A percentile compares a stretch with the other conserved stretches of the same genome.
Evolutionary conservation across 1,140 invertebrate genomes (phyloP).

Genomic region (Lepidurus couesii): DNA sequence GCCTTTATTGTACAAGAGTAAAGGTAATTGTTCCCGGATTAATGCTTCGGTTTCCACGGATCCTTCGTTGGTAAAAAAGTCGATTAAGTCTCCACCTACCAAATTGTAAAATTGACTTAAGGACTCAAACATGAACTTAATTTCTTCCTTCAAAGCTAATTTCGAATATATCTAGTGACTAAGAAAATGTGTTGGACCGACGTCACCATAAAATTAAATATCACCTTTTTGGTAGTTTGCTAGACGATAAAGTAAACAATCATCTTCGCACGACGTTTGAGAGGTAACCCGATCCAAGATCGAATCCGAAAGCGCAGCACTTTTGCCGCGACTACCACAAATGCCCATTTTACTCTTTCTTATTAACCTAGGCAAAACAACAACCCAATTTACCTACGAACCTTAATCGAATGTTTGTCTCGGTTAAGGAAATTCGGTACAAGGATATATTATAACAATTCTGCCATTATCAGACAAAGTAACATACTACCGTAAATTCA

Average conservation of each 20-base stretch:
- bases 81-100: slow-evolving; percentile 50
- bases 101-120: not conserved
- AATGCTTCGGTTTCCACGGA: slow-evolving; percentile 67
- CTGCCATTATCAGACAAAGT: no score
- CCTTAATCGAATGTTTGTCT: not conserved
- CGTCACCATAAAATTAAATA: not conserved
- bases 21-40: slow-evolving; percentile 77
- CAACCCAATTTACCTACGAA: not conserved
- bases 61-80: slow-evolving; percentile 67
- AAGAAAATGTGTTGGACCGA: no score
- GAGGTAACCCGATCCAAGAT: slow-evolving; percentile 81
- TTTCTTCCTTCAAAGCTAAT: not conserved
- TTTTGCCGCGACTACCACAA: slow-evolving; percentile 35
- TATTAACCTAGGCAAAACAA: no score
- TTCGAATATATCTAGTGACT: no score
- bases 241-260: slow-evolving; percentile 75
- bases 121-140: not conserved
- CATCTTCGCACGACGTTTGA: slow-evolving; percentile 63
- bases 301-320: slow-evolving; percentile 55
- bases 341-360: slow-evolving; percentile 38
- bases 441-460: no score
- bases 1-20: slow-evolving; percentile 84
- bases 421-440: no score
- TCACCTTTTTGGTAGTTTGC: slow-evolving; percentile 76
- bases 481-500: no score